These are phyloP conservation scores for Macrotis lagotis DNA, from an alignment of 2,113 vertebrate genomes.

Conservation along the genomic window DNA sequence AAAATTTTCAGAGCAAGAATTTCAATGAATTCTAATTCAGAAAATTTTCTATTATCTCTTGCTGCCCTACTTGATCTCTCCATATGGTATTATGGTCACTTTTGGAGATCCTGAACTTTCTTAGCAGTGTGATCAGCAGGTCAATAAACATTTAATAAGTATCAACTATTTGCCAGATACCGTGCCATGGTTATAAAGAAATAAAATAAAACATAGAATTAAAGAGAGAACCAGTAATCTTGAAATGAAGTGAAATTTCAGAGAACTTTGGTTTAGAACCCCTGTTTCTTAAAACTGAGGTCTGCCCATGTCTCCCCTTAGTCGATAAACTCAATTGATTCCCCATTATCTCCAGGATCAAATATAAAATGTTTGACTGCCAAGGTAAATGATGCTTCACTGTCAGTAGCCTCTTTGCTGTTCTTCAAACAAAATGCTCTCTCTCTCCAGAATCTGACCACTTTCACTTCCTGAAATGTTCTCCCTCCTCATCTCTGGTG, in stretches of 20 bases:
- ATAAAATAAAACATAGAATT: neutral
- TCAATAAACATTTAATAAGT: neutral
- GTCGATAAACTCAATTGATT: neutral
- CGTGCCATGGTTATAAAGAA: neutral
- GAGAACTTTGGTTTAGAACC: neutral
- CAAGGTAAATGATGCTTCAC: too few relatives aligned
- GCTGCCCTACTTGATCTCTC: neutral
- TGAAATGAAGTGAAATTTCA: neutral
- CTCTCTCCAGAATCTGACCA: too few relatives aligned
- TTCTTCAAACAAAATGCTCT: too few relatives aligned
- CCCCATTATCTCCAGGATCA: neutral
- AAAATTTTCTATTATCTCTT: neutral
- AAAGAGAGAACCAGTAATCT: neutral
- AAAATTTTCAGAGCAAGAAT: neutral
- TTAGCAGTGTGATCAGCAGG: neutral
- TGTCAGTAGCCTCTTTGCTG: too few relatives aligned
- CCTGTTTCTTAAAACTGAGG: neutral
- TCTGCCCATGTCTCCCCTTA: neutral
- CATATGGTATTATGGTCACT: neutral
- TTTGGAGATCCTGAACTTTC: neutral
- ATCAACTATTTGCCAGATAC: neutral
- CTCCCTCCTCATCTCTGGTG: too few relatives aligned
- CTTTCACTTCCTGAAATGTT: too few relatives aligned
- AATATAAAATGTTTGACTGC: neutral
- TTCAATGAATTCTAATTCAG: neutral